These are phyloP conservation scores for Galemys pyrenaicus DNA, from an alignment of 2,113 vertebrate species.

Conservation along the genomic window DNA sequence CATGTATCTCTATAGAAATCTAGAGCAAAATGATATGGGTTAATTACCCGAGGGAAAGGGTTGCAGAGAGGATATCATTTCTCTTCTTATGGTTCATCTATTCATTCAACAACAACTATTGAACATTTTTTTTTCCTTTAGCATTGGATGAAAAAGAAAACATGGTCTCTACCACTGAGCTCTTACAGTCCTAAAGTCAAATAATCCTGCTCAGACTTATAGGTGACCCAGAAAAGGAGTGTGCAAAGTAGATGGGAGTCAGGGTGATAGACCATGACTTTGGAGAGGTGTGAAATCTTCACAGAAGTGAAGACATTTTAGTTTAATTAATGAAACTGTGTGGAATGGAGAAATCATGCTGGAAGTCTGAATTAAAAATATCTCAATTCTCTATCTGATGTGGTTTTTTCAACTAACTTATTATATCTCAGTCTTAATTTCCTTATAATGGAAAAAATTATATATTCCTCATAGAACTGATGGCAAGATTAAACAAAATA, in stretches of 20 bases:
- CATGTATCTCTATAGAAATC: not conserved
- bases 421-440: not conserved
- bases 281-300: not conserved
- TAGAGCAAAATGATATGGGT: not conserved
- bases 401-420: not conserved
- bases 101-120: not conserved
- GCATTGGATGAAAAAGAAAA: not conserved
- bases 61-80: not conserved
- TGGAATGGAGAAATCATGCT: not conserved
- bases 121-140: slow-evolving; percentile 46
- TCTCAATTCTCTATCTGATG: not conserved
- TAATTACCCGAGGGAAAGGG: not conserved
- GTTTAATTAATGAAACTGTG: not conserved
- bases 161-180: not conserved
- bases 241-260: not conserved
- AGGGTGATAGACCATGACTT: not conserved
- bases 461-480: not conserved
- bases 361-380: not conserved
- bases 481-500: not conserved
- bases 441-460: not conserved
- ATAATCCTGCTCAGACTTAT: not conserved
- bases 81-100: not conserved
- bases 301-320: not conserved
- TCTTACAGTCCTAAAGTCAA: not conserved
- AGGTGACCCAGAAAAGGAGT: not conserved